These are phyloP conservation scores for Engystomops pustulosus DNA, from an alignment of 2,113 vertebrate genomes.

Conservation along the genomic window DNA sequence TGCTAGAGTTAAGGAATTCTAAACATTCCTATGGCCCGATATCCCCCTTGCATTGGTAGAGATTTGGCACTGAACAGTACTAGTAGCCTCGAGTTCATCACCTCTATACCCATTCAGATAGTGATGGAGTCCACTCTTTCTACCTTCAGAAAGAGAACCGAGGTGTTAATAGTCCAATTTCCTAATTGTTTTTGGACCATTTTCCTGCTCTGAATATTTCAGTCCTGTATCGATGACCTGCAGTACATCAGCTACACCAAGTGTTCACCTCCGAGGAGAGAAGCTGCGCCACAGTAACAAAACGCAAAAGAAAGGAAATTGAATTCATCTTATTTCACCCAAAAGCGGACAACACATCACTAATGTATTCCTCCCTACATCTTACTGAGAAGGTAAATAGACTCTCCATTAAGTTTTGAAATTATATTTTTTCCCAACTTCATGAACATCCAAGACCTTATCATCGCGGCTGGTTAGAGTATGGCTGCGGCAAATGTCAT, in stretches of 20 bases:
- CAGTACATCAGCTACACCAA: neutral
- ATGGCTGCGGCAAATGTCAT: constrained; percentile 75
- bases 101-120: too few relatives aligned
- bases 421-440: constrained; percentile 70
- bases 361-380: constrained; percentile 74
- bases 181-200: too few relatives aligned
- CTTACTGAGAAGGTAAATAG: constrained; percentile 73
- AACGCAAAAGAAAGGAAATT: neutral
- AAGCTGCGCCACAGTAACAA: neutral
- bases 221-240: too few relatives aligned
- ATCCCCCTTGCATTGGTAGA: too few relatives aligned
- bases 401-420: constrained; percentile 72
- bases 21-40: too few relatives aligned
- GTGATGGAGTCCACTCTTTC: too few relatives aligned
- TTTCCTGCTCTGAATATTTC: too few relatives aligned
- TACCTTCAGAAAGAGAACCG: too few relatives aligned
- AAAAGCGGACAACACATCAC: constrained; percentile 62
- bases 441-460: constrained; percentile 73
- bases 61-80: too few relatives aligned
- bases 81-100: too few relatives aligned
- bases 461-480: constrained; percentile 72
- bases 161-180: too few relatives aligned
- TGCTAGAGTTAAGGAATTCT: too few relatives aligned
- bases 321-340: constrained; percentile 64
- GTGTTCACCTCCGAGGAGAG: neutral